phyloP scores from a whole-genome alignment of 2,113 vertebrate genomes.

The Heliornis fulica region DNA sequence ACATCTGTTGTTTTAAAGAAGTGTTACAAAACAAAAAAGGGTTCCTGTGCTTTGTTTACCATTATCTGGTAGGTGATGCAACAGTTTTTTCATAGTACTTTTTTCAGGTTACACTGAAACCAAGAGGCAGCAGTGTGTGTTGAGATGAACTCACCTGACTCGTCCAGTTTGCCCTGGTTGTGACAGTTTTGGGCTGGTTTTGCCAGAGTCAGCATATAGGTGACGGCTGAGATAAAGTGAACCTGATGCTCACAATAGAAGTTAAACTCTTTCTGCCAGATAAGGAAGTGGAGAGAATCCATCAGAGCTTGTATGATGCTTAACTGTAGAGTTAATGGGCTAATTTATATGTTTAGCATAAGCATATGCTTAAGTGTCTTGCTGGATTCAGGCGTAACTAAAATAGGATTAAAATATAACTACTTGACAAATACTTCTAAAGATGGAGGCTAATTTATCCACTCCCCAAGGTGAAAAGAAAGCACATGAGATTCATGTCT shows the following conservation, averaged over 20 bases:
- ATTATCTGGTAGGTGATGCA: neutral
- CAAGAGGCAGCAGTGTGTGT: neutral
- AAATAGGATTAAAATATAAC: neutral
- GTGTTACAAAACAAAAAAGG: neutral
- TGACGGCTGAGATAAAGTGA: neutral
- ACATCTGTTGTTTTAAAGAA: conserved; percentile 33
- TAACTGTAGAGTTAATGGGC: neutral
- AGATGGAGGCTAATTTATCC: neutral
- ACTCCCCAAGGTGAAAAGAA: neutral
- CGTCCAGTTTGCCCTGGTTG: neutral
- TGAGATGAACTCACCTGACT: neutral
- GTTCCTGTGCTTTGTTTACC: neutral
- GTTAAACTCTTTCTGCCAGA: neutral
- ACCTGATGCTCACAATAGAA: neutral
- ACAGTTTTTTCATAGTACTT: neutral
- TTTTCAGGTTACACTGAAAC: neutral
- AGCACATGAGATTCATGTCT: neutral
- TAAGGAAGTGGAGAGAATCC: neutral
- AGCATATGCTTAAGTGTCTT: neutral
- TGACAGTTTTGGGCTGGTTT: neutral
- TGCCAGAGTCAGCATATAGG: neutral
- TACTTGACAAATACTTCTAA: neutral
- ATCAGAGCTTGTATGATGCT: neutral
- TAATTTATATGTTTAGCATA: neutral
- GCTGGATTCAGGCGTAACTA: neutral